Evolutionary conservation across 1,140 invertebrate genomes (phyloP).

Genomic region (Odontomachus brunneus): DNA sequence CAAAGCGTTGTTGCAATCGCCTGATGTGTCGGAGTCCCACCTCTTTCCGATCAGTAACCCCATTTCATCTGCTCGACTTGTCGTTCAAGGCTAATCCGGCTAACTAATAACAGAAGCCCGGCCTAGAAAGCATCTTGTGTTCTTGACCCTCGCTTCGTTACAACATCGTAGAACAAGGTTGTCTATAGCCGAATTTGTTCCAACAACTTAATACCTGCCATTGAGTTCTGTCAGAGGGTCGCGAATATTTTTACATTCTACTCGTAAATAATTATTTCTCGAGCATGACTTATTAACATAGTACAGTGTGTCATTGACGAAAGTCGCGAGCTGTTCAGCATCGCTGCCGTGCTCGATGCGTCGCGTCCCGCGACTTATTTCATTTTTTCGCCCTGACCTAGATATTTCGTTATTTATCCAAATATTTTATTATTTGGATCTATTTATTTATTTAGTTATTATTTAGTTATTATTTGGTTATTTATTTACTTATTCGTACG

Average conservation of each 20-base stretch:
- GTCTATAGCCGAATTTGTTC: no score
- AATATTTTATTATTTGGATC: no score
- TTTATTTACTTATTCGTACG: conserved; percentile 1
- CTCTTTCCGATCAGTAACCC: neutral
- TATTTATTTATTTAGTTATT: no score
- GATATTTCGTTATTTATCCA: neutral
- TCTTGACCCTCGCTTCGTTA: conserved; percentile 12
- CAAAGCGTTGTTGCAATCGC: neutral
- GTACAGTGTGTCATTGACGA: neutral
- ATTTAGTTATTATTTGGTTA: no score
- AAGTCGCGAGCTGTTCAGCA: neutral
- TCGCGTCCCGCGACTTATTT: neutral
- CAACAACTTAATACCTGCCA: no score
- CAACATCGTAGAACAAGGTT: neutral
- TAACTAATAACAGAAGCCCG: conserved; percentile 9
- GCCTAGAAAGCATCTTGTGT: conserved; percentile 2
- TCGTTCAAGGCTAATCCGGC: neutral
- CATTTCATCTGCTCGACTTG: neutral
- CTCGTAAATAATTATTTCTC: no score
- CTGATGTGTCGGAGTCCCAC: neutral
- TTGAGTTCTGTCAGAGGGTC: no score
- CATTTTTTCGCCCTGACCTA: no score
- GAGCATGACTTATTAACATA: no score
- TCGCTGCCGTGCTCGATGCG: neutral
- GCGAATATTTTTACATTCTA: no score